Evolutionary conservation across 2,888 invertebrate genomes (phyloP).

Genomic region (Coelinius sp.): DNA sequence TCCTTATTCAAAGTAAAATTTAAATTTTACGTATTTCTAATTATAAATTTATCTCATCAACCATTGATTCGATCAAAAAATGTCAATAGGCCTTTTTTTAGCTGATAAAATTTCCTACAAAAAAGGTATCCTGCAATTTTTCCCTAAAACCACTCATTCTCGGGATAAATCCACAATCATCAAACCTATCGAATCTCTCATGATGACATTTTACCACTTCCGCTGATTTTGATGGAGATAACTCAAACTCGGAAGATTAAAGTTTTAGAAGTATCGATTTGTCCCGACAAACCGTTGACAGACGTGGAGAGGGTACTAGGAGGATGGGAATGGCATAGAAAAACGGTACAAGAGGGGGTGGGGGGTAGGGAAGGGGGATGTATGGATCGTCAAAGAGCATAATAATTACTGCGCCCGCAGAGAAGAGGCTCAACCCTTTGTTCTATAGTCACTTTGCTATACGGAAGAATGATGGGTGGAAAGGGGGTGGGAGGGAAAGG

Average conservation of each 20-base stretch:
- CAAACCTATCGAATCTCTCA: slow-evolving; percentile 67
- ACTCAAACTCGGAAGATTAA: slow-evolving; percentile 59
- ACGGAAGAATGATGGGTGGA: slow-evolving; percentile 14
- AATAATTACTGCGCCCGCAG: slow-evolving; percentile 69
- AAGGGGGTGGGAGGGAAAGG: slow-evolving; percentile 34
- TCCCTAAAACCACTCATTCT: no score
- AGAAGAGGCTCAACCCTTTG: slow-evolving; percentile 70
- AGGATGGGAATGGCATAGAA: slow-evolving; percentile 37
- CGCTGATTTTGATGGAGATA: slow-evolving; percentile 62
- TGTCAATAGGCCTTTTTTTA: no score
- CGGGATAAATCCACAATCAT: no score
- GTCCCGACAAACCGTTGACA: slow-evolving; percentile 39
- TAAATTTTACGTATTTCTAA: no score
- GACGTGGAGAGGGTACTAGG: slow-evolving; percentile 13
- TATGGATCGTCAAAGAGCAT: slow-evolving; percentile 69
- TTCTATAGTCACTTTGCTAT: slow-evolving; percentile 69
- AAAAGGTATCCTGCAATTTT: no score
- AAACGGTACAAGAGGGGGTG: slow-evolving; percentile 11
- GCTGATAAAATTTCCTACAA: no score
- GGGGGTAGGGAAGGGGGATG: slow-evolving; percentile 14
- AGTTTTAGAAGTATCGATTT: slow-evolving; percentile 68
- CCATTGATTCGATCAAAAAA: no score
- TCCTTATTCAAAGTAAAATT: no score
- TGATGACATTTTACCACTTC: slow-evolving; percentile 66
- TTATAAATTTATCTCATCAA: no score